Evolutionary conservation across 2,888 invertebrate genomes (phyloP).

Genomic region (Electrophaes corylata): DNA sequence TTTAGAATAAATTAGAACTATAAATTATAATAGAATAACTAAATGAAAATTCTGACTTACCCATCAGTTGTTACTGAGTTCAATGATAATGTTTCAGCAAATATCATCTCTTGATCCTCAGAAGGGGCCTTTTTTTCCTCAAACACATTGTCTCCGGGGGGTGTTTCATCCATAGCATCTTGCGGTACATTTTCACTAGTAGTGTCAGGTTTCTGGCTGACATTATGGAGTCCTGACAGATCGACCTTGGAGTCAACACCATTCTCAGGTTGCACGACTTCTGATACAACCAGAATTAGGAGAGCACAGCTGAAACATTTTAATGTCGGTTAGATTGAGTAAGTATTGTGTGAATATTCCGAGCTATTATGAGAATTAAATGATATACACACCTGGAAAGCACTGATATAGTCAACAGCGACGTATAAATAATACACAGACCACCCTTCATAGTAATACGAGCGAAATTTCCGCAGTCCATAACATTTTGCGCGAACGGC

Average conservation of each 20-base stretch:
- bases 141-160: conserved; percentile 30
- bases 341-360: background rate
- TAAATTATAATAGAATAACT: no score
- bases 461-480: conserved; percentile 76
- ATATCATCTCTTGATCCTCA: conserved; percentile 73
- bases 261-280: conserved; percentile 73
- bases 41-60: conserved; percentile 62
- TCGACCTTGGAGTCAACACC: conserved; percentile 60
- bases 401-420: conserved; percentile 84
- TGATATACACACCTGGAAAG: conserved; percentile 79
- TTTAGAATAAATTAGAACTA: no score
- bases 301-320: conserved; percentile 80
- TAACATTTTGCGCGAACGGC: conserved; percentile 76
- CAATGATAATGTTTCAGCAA: conserved; percentile 78
- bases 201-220: conserved; percentile 62
- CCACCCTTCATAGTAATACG: conserved; percentile 86
- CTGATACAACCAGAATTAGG: conserved; percentile 85
- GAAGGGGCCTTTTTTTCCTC: conserved; percentile 38
- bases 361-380: background rate
- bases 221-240: conserved; percentile 74
- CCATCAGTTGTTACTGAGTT: conserved; percentile 84
- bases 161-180: conserved; percentile 14
- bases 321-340: background rate
- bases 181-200: conserved; percentile 22
- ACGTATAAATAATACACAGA: conserved; percentile 84